These are phyloP conservation scores for Colostygia pectinataria DNA, from an alignment of 2,888 invertebrate genomes.

Conservation along the genomic window DNA sequence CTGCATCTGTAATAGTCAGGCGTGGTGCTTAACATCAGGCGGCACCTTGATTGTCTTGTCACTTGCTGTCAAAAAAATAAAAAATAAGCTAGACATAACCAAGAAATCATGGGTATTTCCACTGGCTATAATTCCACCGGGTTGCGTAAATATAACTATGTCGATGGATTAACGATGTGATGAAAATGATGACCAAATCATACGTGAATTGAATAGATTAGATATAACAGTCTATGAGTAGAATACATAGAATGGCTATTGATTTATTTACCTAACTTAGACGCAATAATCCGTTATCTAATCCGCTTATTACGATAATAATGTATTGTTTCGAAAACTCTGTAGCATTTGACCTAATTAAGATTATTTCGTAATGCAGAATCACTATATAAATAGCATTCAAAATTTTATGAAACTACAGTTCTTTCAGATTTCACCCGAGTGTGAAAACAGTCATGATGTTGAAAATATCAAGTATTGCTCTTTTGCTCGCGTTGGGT, in stretches of 20 bases:
- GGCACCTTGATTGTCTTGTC: too few relatives aligned
- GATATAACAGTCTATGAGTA: conserved; percentile 22
- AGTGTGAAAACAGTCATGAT: conserved; percentile 16
- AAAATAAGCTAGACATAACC: too few relatives aligned
- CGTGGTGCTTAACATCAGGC: too few relatives aligned
- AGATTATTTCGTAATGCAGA: conserved; percentile 25
- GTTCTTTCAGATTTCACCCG: conserved; percentile 13
- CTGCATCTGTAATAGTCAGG: too few relatives aligned
- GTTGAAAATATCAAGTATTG: conserved; percentile 31
- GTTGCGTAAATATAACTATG: conserved; percentile 37
- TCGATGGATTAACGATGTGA: conserved; percentile 38
- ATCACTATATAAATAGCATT: conserved; percentile 26
- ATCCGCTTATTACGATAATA: conserved; percentile 28
- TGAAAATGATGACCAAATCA: conserved; percentile 40
- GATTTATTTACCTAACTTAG: conserved; percentile 21
- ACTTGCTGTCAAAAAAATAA: too few relatives aligned
- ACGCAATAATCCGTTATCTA: conserved; percentile 24
- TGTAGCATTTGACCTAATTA: conserved; percentile 33
- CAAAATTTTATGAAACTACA: conserved; percentile 1
- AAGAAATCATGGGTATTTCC: conserved; percentile 33
- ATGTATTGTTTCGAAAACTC: conserved; percentile 25
- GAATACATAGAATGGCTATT: conserved; percentile 30
- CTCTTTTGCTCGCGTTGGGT: conserved; percentile 21
- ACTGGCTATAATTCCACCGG: conserved; percentile 18
- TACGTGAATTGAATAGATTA: conserved; percentile 39